Base-by-base conservation (phyloP, 2,888 invertebrate species). In the Coremacera marginata region DNA sequence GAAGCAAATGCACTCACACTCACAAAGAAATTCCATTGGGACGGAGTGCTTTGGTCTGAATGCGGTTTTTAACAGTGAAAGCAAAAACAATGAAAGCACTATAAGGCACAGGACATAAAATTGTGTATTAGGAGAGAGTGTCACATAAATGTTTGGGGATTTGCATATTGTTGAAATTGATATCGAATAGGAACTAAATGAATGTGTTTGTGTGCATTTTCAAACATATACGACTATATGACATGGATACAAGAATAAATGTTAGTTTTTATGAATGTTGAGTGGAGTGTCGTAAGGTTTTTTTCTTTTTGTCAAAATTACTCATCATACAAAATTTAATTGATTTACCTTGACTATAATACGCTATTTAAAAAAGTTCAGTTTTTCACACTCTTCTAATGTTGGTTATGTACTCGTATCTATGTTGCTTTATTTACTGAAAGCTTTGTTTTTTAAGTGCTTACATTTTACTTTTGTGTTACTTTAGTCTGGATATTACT, bases 121-220 rank as follows among this genome's bases (percentile, higher is more conserved):
- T 14, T 31, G 49, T 62, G 44, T 25, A 55, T 71, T 68, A 27
- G 25, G 25, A 51, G 49, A 51, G 49, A 68, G 55, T 70, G 34
- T 31, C 55, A 19, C 25, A 44, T 62, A 62, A 62, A 72, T 72
- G 62, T 72, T 72, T 72, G 27, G 60, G 62, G 49, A 62, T 62
- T 60, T 51, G 11, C 67, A 67, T 67, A 67, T 51, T 68, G 25
- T 68, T 27, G 16, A 25, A 68, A 68, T 51, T 68, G 68, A 68
- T 68, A 68, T 27, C 51, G 16, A 25, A 68, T 22, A n/a, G 51
- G 31, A 49, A 68, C 27, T 4, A 52, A 14, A 22, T 51, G n/a
- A 51, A 51, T 22, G 51, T 44, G n/a, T 11, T 5, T 44, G 49
- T 67, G n/a, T 19, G 65, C 51, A 31, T 27, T 8, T 27, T 27